phyloP scores from a whole-genome alignment of 2,797 vertebrate species.

The Rhinella marina region DNA sequence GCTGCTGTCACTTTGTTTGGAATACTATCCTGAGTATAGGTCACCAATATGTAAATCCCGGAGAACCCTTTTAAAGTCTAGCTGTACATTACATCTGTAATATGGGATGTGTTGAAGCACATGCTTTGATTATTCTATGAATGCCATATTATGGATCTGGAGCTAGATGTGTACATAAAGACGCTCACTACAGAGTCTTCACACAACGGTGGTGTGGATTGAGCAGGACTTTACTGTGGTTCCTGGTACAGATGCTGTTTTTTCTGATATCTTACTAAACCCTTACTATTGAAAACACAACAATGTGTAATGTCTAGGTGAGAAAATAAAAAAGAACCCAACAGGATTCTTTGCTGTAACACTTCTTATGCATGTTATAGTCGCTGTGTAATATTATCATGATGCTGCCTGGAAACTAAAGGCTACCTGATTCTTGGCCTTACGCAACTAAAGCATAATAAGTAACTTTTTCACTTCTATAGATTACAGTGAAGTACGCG shows the following conservation, averaged over 20 bases:
- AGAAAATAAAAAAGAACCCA: neutral
- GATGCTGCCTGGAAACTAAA: slow-evolving; percentile 28
- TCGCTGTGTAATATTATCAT: slow-evolving; percentile 1
- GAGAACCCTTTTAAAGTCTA: no score
- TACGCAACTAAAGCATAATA: slow-evolving; percentile 24
- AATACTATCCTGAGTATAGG: no score
- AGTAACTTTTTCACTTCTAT: slow-evolving; percentile 39
- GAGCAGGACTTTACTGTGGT: no score
- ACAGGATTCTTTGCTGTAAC: neutral
- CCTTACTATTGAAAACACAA: neutral
- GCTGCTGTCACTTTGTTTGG: no score
- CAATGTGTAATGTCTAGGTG: neutral
- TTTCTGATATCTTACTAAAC: neutral
- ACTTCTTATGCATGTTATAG: neutral
- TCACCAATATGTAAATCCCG: no score
- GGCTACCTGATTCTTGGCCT: slow-evolving; percentile 4
- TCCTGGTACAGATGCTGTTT: neutral
- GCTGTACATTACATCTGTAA: neutral
- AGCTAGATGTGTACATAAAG: neutral
- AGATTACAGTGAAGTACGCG: slow-evolving; percentile 22
- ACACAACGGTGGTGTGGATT: neutral
- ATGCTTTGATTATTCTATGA: no score
- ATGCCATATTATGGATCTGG: neutral
- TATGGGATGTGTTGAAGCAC: neutral
- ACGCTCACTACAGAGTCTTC: neutral